Conservation (phyloP, 2,888 invertebrate genomes). For the Nomada lathburiana region DNA sequence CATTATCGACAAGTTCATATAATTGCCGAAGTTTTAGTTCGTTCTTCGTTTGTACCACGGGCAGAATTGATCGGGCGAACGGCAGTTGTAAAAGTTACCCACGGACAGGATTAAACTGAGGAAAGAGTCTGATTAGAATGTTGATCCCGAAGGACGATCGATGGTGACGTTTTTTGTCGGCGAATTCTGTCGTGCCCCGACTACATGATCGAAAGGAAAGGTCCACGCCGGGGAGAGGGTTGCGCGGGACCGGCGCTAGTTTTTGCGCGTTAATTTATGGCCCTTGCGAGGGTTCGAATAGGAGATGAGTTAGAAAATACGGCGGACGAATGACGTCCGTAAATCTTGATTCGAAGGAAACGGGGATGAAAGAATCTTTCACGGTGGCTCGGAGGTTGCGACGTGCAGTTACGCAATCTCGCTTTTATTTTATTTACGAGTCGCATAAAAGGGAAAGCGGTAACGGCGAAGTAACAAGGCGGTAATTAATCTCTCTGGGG, state of each 20-base stretch:
- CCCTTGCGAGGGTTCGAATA: conserved; percentile 6
- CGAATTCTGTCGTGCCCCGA: conserved; percentile 20
- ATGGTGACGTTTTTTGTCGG: conserved; percentile 21
- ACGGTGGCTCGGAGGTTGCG: no score
- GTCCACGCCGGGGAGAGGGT: background rate
- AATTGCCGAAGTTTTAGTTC: conserved; percentile 15
- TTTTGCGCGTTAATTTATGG: conserved; percentile 34
- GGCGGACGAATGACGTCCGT: conserved; percentile 1
- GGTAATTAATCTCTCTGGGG: conserved; percentile 5
- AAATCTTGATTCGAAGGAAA: background rate
- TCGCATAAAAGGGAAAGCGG: no score
- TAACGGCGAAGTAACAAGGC: background rate
- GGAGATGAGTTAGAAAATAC: conserved; percentile 1
- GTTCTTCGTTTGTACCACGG: background rate
- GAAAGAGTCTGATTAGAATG: conserved; percentile 37
- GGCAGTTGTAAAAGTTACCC: background rate
- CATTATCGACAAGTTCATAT: background rate
- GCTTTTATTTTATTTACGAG: no score
- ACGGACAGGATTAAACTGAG: conserved; percentile 2
- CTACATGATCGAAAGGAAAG: background rate
- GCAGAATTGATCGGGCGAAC: background rate
- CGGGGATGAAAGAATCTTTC: background rate
- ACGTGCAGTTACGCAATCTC: no score
- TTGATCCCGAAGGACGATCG: conserved; percentile 45
- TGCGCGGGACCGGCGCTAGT: background rate